These are phyloP conservation scores for Atherinosoma microstoma DNA, from an alignment of 2,797 vertebrate species.

Conservation along the genomic window DNA sequence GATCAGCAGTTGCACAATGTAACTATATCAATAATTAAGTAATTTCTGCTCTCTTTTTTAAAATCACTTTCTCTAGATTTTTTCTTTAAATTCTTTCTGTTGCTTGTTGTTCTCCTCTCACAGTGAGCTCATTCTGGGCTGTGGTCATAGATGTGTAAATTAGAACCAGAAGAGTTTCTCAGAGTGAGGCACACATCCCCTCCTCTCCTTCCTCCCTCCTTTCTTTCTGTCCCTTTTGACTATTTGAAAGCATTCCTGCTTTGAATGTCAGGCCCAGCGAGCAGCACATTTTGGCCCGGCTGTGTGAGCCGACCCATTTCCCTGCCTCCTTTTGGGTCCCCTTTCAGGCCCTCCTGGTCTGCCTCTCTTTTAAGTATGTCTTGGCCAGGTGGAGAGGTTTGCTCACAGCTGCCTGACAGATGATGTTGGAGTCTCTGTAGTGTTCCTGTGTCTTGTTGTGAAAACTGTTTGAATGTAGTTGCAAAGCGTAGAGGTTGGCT, in stretches of 20 bases:
- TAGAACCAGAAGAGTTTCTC: slow-evolving; percentile 82
- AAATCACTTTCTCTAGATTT: slow-evolving; percentile 37
- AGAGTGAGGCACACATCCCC: slow-evolving; percentile 70
- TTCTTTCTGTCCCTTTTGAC: slow-evolving; percentile 73
- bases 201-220: slow-evolving; percentile 52
- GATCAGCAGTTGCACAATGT: slow-evolving; percentile 41
- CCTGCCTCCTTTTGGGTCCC: slow-evolving; percentile 55
- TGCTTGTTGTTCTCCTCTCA: slow-evolving; percentile 75
- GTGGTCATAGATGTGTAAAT: slow-evolving; percentile 86
- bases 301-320: slow-evolving; percentile 61
- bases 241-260: slow-evolving; percentile 80
- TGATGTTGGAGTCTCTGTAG: slow-evolving; percentile 68
- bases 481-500: slow-evolving; percentile 56
- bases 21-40: slow-evolving; percentile 39
- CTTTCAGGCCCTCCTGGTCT: slow-evolving; percentile 49
- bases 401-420: slow-evolving; percentile 80
- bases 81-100: slow-evolving; percentile 40
- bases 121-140: slow-evolving; percentile 82
- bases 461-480: slow-evolving; percentile 67
- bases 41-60: slow-evolving; percentile 36
- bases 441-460: slow-evolving; percentile 79
- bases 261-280: slow-evolving; percentile 70
- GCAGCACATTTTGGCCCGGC: slow-evolving; percentile 64
- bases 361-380: slow-evolving; percentile 56
- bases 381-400: slow-evolving; percentile 78